Conservation (phyloP, 2,113 vertebrate species). For the Corydoras sp. region DNA sequence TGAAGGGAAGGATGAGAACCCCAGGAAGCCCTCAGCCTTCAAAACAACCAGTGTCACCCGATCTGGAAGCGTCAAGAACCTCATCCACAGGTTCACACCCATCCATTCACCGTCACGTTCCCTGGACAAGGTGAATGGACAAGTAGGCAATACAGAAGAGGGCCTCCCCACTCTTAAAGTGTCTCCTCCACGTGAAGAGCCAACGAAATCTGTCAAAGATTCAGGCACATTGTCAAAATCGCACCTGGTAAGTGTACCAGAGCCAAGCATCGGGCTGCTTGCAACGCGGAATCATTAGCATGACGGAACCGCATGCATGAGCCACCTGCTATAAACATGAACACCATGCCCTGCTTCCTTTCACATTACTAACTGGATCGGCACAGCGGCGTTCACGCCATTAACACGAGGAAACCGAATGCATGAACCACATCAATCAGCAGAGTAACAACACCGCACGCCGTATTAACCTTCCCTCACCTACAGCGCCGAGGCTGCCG, state of each 20-base stretch:
- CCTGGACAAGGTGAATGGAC: background rate
- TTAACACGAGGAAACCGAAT: background rate
- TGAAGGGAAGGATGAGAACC: constrained; percentile 33
- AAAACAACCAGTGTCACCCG: constrained; percentile 40
- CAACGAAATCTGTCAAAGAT: background rate
- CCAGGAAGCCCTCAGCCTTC: constrained; percentile 20
- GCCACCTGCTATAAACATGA: too few relatives aligned
- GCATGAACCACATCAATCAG: constrained; percentile 2
- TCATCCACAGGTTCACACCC: constrained; percentile 56
- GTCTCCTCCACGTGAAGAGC: constrained; percentile 2
- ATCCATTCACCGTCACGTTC: background rate
- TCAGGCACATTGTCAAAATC: background rate
- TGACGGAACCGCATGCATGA: constrained; percentile 7
- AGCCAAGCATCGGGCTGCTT: too few relatives aligned
- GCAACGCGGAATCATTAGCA: too few relatives aligned
- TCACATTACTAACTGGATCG: background rate
- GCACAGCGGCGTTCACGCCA: background rate
- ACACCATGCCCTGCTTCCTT: background rate
- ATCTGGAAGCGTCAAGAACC: constrained; percentile 56
- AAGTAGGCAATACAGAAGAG: background rate
- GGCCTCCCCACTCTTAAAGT: constrained; percentile 3
- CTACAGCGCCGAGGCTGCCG: background rate
- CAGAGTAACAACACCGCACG: background rate
- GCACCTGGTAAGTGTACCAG: constrained; percentile 12
- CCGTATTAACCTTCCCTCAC: constrained; percentile 9